Conservation (phyloP, 1,140 invertebrate species). For the Nasonia longicornis region DNA sequence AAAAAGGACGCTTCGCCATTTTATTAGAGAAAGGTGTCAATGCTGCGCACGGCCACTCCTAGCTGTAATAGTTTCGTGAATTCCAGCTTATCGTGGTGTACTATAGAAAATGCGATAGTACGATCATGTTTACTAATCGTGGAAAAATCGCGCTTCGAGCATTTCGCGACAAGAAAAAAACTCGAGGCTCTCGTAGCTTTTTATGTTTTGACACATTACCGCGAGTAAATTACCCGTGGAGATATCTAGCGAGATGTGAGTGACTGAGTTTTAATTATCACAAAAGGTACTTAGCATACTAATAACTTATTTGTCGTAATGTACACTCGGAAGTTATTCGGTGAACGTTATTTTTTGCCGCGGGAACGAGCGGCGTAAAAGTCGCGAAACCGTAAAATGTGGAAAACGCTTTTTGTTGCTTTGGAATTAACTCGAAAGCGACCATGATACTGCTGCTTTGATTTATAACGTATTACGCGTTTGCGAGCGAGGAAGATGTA, state of each 20-base stretch:
- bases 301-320: conserved; percentile 29
- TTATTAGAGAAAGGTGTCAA: no score
- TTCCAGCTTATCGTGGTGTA: background rate
- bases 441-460: background rate
- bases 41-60: background rate
- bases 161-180: background rate
- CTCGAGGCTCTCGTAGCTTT: background rate
- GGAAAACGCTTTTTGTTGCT: conserved; percentile 3
- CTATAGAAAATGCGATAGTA: no score
- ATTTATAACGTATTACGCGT: background rate
- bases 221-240: background rate
- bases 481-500: background rate
- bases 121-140: no score
- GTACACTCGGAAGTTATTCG: conserved; percentile 2
- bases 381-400: background rate
- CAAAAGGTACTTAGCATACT: conserved; percentile 5
- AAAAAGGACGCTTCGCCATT: background rate
- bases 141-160: no score
- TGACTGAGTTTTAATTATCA: conserved; percentile 17
- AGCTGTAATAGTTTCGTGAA: background rate
- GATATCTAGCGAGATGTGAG: background rate
- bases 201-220: conserved; percentile 8
- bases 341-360: background rate
- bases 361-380: background rate
- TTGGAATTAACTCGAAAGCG: conserved; percentile 5